Base-by-base conservation (phyloP, 2,888 invertebrate genomes). In the Nymphalis c-album region DNA sequence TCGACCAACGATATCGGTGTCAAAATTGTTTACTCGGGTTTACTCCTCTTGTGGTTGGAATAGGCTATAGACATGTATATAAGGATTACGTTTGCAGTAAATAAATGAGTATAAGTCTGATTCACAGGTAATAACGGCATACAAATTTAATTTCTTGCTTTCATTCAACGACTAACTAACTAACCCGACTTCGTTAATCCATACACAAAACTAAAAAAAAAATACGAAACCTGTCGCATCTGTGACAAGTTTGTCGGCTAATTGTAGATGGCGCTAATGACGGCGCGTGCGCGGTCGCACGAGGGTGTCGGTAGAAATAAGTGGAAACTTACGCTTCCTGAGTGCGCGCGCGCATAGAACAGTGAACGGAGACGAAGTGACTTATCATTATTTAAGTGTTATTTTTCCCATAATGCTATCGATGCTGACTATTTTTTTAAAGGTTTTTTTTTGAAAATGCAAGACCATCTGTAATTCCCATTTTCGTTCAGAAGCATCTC, bases 281-380 rank as follows among this genome's bases (percentile, higher is more conserved):
- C 67, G 58, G 69, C 71, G 71, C 63, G 66, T 63, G 72, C 70
- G 72, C 63, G 26, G 60, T 48, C 40, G 51, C 50, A n/a, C 46
- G 35, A 40, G 57, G 61, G 69, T 68, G 63, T 63, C 69, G 51
- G 72, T 69, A 73, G 48, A 73, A 74, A 75, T 76, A 75, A 77
- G 77, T 77, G 78, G 76, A 73, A 76, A 76, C 74, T 76, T 73
- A 63, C 75, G 71, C 74, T 75, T 76, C 77, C 76, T 73, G 77
- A 75, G 75, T 66, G 71, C 71, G 64, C 47, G 71, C 55, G 66
- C 57, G 48, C 64, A 70, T 47, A 70, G 73, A 72, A 26, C 50
- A 67, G 18, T 3, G n/a, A 10, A 40, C 20, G 50, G 13, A 74
- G 72, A 73, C 16, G 40, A 31, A 2, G n/a, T 7, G 26, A 10